Base-by-base conservation (phyloP, 2,797 vertebrate species). In the Pipistrellus pipistrellus region DNA sequence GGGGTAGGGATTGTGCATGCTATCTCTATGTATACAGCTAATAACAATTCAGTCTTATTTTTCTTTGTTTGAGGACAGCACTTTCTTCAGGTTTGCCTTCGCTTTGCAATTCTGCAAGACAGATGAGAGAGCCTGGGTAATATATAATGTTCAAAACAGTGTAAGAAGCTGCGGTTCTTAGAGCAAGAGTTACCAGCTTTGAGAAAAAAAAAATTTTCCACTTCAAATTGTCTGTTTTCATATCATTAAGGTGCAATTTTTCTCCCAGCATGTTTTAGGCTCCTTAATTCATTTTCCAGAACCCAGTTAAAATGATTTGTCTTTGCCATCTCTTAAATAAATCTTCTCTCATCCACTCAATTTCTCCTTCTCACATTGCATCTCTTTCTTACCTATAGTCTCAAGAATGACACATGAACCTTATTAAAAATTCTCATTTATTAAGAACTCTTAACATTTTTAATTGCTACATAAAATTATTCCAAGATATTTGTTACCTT, bases 221-320 rank as follows among this genome's bases (percentile, higher is more conserved):
- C 68, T 90, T 94, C 81, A 84, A 87, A 83, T 68, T 32, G 85
- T 55, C 89, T 62, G 30, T 96, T 93, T 88, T 86, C 53, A 64
- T 84, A 68, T 68, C 94, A 85, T 30, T 84, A 80, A 80, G 81
- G 27, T 72, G 30, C n/a, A 57, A 27, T 90, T 87, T 90, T 91
- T 93, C 71, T 95, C 32, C 35, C 14, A 38, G 10, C 57, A 27
- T 35, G 6, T 72, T 66, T 55, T 41, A 30, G 44, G 46, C 17
- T 32, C 53, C 48, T 92, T 83, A 73, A 90, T 75, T 91, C 3
- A 35, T 35, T 91, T 94, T 64, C 35, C 25, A 78, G 44, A 73
- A 2, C 27, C 32, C 10, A 80, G 23, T 53, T 62, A 75, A 59
- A 91, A 77, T 25, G 23, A 48, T 10, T 64, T 15, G n/a, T 20